phyloP scores from a whole-genome alignment of 1,140 invertebrate genomes.

The Probaryconus sp. region DNA sequence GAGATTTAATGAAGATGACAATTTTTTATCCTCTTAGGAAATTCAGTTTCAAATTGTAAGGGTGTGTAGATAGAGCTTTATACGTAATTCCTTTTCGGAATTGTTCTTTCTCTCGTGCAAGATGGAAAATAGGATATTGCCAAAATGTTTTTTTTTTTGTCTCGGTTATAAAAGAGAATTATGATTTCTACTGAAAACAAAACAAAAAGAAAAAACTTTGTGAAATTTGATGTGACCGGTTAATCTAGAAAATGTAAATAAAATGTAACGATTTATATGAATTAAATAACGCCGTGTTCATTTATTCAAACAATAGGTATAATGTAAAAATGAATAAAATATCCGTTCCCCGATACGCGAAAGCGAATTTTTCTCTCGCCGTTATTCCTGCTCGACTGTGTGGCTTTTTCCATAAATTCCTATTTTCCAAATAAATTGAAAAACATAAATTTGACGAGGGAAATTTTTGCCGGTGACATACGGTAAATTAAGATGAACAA shows the following conservation, averaged over 20 bases:
- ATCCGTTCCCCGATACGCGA: slow-evolving; percentile 16
- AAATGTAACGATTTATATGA: too few relatives aligned
- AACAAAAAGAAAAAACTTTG: too few relatives aligned
- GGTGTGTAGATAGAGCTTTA: too few relatives aligned
- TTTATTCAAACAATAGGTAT: slow-evolving; percentile 26
- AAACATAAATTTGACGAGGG: slow-evolving; percentile 46
- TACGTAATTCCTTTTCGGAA: too few relatives aligned
- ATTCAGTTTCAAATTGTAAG: too few relatives aligned
- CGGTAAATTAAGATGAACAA: slow-evolving; percentile 48
- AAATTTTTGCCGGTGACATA: slow-evolving; percentile 42
- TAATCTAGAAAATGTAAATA: too few relatives aligned
- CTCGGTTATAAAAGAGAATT: too few relatives aligned
- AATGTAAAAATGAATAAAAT: slow-evolving; percentile 42
- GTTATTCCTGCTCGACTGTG: slow-evolving; percentile 22
- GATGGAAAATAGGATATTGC: too few relatives aligned
- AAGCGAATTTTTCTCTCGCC: slow-evolving; percentile 17
- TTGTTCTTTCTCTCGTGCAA: too few relatives aligned
- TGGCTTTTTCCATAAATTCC: slow-evolving; percentile 20
- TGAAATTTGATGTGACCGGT: too few relatives aligned
- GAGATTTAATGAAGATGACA: neutral
- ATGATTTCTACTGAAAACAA: too few relatives aligned
- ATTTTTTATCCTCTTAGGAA: neutral
- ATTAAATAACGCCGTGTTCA: slow-evolving; percentile 9
- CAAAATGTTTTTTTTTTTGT: too few relatives aligned
- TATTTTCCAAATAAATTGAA: slow-evolving; percentile 58